Evolutionary conservation across 2,113 vertebrate genomes (phyloP).

Genomic region (Misgurnus mizolepis): DNA sequence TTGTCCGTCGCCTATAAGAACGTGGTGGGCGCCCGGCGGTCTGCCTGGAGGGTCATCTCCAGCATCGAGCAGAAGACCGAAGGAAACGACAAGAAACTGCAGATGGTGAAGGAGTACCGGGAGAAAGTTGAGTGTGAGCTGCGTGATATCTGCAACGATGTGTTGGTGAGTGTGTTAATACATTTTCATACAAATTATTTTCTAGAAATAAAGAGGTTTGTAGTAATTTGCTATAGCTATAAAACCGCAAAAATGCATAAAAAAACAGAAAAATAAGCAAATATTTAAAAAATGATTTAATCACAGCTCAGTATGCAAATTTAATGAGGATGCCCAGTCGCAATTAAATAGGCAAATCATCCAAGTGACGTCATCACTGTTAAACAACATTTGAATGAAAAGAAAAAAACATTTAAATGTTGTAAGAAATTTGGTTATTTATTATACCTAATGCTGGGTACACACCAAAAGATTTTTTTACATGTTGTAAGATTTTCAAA

Average conservation of each 20-base stretch:
- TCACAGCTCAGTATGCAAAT: not conserved
- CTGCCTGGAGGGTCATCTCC: constrained; percentile 94
- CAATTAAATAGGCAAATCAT: not conserved
- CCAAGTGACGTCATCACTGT: not conserved
- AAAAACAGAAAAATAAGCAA: too few species aligned
- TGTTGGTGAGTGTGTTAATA: constrained; percentile 78
- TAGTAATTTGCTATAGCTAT: too few species aligned
- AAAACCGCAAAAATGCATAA: too few species aligned
- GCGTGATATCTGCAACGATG: constrained; percentile 86
- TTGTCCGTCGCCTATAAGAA: constrained; percentile 98
- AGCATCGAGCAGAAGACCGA: constrained; percentile 89
- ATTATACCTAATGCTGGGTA: not conserved
- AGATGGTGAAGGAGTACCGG: constrained; percentile 87
- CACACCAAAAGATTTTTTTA: too few species aligned
- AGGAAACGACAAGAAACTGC: constrained; percentile 82
- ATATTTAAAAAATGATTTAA: too few species aligned
- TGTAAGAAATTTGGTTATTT: not conserved
- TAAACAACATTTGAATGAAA: not conserved
- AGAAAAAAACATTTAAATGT: too few species aligned
- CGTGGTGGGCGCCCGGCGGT: constrained; percentile 88
- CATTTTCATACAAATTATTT: too few species aligned
- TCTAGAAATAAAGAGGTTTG: too few species aligned
- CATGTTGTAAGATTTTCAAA: too few species aligned
- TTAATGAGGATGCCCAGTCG: not conserved
- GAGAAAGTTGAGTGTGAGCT: constrained; percentile 92